Conservation (phyloP, 2,888 invertebrate genomes). For the Auanema freiburgensis region DNA sequence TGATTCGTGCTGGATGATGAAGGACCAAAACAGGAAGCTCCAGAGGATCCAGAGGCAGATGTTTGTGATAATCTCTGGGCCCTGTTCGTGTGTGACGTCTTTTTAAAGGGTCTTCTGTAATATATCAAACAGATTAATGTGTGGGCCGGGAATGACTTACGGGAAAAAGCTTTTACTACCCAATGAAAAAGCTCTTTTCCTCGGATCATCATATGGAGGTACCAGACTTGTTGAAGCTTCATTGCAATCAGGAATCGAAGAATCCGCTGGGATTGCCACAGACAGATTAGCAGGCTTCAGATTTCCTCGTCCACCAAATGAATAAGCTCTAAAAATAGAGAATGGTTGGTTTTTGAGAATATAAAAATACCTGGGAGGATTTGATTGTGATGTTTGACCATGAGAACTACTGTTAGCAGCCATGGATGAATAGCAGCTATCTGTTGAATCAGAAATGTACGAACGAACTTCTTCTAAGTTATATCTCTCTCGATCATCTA, state of each 20-base stretch:
- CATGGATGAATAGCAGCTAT: slow-evolving; percentile 52
- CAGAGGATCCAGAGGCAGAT: slow-evolving; percentile 21
- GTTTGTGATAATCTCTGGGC: slow-evolving; percentile 21
- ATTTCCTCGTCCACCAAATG: slow-evolving; percentile 29
- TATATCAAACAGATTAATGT: background rate
- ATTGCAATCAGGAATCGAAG: slow-evolving; percentile 3
- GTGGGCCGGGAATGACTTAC: slow-evolving; percentile 6
- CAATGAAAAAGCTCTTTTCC: slow-evolving; percentile 54
- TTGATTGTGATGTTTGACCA: background rate
- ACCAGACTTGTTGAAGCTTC: slow-evolving; percentile 17
- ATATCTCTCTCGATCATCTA: slow-evolving; percentile 17
- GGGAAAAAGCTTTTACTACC: slow-evolving; percentile 38
- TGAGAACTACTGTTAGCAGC: slow-evolving; percentile 21
- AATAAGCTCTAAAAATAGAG: slow-evolving; percentile 30
- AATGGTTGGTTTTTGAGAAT: background rate
- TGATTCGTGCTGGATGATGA: slow-evolving; percentile 22
- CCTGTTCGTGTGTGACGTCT: slow-evolving; percentile 10
- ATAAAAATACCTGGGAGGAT: slow-evolving; percentile 8
- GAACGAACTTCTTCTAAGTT: slow-evolving; percentile 27
- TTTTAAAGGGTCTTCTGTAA: slow-evolving; percentile 17
- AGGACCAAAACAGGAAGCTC: slow-evolving; percentile 20
- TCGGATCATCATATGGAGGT: slow-evolving; percentile 38
- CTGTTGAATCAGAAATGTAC: slow-evolving; percentile 44
- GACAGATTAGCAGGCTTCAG: slow-evolving; percentile 15
- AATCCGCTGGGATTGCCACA: slow-evolving; percentile 1